These are phyloP conservation scores for Spheniscus humboldti DNA, from an alignment of 2,797 vertebrate species.

Conservation along the genomic window DNA sequence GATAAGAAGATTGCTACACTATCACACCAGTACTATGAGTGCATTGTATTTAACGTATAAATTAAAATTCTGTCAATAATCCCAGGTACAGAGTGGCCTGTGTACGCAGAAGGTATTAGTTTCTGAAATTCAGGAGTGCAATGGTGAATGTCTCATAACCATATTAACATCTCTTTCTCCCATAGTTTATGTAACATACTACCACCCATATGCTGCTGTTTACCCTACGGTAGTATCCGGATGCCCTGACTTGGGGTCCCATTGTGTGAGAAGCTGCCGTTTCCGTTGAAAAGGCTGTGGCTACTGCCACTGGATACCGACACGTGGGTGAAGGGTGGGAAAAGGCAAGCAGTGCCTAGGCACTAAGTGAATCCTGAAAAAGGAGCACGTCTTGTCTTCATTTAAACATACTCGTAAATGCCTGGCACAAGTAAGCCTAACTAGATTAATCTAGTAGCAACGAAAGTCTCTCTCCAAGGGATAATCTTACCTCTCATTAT, in stretches of 20 bases:
- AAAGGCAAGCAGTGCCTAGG: not conserved
- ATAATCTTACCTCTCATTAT: not conserved
- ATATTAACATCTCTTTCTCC: not conserved
- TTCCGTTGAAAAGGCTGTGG: not conserved
- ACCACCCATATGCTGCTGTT: not conserved
- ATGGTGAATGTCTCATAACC: not conserved
- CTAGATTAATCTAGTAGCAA: not conserved
- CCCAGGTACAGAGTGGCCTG: not conserved
- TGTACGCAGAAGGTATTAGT: rapidly evolving
- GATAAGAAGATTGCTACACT: not conserved
- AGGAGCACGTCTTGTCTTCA: not conserved
- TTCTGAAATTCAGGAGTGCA: not conserved
- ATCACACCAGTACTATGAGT: not conserved
- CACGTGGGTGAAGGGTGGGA: not conserved
- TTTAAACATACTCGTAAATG: not conserved
- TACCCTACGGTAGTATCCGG: not conserved
- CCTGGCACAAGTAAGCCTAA: not conserved
- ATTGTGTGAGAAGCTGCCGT: not conserved
- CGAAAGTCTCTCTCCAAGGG: not conserved
- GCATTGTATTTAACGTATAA: not conserved
- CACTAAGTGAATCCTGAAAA: not conserved
- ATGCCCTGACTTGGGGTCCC: not conserved
- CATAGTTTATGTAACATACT: not conserved
- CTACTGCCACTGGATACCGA: not conserved
- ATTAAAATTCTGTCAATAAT: not conserved